Conservation (phyloP, 2,888 invertebrate species). For the Andrena chrysosceles region DNA sequence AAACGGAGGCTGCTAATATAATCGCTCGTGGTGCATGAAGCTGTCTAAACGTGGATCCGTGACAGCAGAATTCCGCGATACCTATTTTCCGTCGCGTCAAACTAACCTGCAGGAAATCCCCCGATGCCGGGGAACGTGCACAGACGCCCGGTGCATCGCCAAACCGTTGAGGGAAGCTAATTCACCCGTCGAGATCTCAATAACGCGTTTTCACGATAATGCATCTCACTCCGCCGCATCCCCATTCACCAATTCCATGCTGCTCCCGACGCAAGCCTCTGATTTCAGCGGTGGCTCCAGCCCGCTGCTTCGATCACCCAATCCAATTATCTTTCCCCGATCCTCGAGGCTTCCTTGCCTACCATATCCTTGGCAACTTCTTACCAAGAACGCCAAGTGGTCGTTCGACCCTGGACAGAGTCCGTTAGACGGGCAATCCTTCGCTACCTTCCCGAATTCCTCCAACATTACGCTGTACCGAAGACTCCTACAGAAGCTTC, state of each 20-base stretch:
- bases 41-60: slow-evolving; percentile 9
- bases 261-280: slow-evolving; percentile 11
- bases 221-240: slow-evolving; percentile 48
- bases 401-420: too few species aligned
- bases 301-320: background rate
- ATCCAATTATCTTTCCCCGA: slow-evolving; percentile 3
- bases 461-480: too few species aligned
- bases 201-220: slow-evolving; percentile 77
- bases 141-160: slow-evolving; percentile 51
- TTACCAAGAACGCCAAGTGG: background rate
- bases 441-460: too few species aligned
- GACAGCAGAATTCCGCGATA: slow-evolving; percentile 49
- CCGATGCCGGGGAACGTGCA: slow-evolving; percentile 46
- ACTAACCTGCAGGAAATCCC: slow-evolving; percentile 61
- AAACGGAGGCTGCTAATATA: slow-evolving; percentile 9
- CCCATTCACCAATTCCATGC: slow-evolving; percentile 53
- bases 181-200: slow-evolving; percentile 81
- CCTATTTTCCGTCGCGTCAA: slow-evolving; percentile 61
- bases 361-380: background rate
- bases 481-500: too few species aligned
- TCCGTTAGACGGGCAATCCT: too few species aligned
- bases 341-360: background rate
- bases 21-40: slow-evolving; percentile 17
- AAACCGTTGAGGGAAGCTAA: slow-evolving; percentile 72
- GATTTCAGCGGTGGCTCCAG: slow-evolving; percentile 12